A percentile compares a stretch with the other conserved stretches of the same genome.
phyloP scores from a whole-genome alignment of 35 echinoderm and acorn worm genomes.

The Nesometra sesokonis region DNA sequence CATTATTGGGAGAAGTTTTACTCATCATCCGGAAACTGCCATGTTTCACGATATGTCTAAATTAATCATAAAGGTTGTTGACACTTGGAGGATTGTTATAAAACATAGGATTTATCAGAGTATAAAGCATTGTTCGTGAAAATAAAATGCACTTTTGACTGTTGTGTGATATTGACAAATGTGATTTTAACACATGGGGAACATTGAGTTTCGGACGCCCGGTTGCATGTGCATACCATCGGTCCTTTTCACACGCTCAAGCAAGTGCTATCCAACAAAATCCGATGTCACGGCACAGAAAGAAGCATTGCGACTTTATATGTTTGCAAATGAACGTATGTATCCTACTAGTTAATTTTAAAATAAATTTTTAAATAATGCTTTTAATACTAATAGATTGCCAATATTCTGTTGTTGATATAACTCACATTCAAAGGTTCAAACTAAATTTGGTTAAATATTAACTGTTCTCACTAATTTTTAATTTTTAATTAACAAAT shows the following conservation, averaged over 20 bases:
- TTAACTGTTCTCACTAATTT: too few relatives aligned
- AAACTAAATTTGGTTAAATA: too few relatives aligned
- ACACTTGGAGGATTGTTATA: not conserved
- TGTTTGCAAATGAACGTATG: not conserved
- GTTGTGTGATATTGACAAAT: not conserved
- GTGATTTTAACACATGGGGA: constrained; percentile 41
- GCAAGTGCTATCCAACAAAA: constrained; percentile 55
- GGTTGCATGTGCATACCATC: constrained; percentile 65
- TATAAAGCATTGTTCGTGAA: not conserved
- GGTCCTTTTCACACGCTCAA: constrained; percentile 67
- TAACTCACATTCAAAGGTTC: too few relatives aligned
- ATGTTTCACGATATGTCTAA: not conserved
- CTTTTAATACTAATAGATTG: too few relatives aligned
- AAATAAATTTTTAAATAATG: too few relatives aligned
- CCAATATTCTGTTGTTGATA: too few relatives aligned
- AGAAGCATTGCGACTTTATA: not conserved
- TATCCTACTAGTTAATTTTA: too few relatives aligned
- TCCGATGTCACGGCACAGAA: not conserved
- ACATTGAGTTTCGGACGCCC: constrained; percentile 58
- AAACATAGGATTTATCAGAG: not conserved
- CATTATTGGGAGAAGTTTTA: not conserved
- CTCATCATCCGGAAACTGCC: not conserved
- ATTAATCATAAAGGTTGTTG: not conserved
- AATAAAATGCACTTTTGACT: not conserved
- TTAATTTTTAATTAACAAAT: too few relatives aligned